These are phyloP conservation scores for Microplitis manilae DNA, from an alignment of 2,888 invertebrate genomes.

Conservation along the genomic window DNA sequence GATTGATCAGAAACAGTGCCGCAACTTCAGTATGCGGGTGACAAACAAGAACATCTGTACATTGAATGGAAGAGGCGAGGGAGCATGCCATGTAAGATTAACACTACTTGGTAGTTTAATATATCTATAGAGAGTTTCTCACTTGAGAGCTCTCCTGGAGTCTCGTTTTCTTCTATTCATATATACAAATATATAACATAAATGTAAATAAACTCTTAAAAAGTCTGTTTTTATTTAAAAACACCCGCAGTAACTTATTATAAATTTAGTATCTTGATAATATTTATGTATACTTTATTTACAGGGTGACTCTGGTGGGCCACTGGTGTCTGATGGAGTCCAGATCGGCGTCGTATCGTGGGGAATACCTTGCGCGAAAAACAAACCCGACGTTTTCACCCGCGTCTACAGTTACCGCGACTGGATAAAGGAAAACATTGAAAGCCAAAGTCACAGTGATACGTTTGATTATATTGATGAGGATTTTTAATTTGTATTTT, in stretches of 20 bases:
- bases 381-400: conserved; percentile 70
- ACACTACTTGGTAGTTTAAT: conserved; percentile 59
- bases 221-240: conserved; percentile 19
- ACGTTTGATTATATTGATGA: neutral
- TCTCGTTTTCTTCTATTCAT: neutral
- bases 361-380: conserved; percentile 71
- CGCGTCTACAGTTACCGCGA: conserved; percentile 67
- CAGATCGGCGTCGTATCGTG: conserved; percentile 72
- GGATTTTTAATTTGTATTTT: neutral
- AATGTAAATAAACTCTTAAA: neutral
- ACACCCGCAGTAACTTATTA: conserved; percentile 20
- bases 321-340: conserved; percentile 62
- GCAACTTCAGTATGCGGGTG: conserved; percentile 71
- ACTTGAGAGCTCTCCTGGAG: neutral
- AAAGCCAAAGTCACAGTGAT: neutral
- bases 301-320: conserved; percentile 70
- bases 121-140: neutral
- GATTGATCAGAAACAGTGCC: conserved; percentile 71
- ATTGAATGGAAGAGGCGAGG: conserved; percentile 75
- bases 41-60: conserved; percentile 75
- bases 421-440: conserved; percentile 64
- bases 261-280: conserved; percentile 7
- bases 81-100: conserved; percentile 75
- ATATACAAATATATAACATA: conserved; percentile 1
- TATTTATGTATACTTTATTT: neutral